These are phyloP conservation scores for Dipodomys merriami DNA, from an alignment of 2,113 vertebrate species.

Conservation along the genomic window DNA sequence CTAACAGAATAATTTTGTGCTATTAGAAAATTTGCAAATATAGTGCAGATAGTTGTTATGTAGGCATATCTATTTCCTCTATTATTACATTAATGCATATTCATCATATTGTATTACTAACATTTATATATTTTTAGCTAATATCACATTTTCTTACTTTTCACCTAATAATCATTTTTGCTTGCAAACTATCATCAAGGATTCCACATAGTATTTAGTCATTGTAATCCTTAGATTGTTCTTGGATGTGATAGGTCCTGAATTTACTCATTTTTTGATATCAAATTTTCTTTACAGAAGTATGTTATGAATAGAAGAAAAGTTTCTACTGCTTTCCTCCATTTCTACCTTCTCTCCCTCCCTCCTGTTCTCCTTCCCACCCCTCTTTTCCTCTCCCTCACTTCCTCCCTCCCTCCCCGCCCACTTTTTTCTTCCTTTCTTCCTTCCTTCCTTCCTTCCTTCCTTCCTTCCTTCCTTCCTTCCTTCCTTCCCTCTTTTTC, in stretches of 20 bases:
- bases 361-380: too few relatives aligned
- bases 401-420: too few relatives aligned
- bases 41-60: neutral
- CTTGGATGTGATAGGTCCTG: neutral
- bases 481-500: too few relatives aligned
- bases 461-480: too few relatives aligned
- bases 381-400: too few relatives aligned
- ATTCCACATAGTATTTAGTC: neutral
- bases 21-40: neutral
- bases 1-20: neutral
- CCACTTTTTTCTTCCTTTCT: too few relatives aligned
- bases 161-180: neutral
- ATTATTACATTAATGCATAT: neutral
- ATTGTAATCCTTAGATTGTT: neutral
- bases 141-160: neutral
- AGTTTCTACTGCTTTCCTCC: too few relatives aligned
- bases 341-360: too few relatives aligned
- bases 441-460: too few relatives aligned
- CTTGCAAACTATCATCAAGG: neutral
- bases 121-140: neutral
- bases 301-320: neutral
- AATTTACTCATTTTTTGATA: neutral
- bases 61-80: neutral
- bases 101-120: neutral
- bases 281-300: constrained; percentile 8